Evolutionary conservation across 2,113 vertebrate genomes (phyloP).

Genomic region (Phodopus roborovskii): DNA sequence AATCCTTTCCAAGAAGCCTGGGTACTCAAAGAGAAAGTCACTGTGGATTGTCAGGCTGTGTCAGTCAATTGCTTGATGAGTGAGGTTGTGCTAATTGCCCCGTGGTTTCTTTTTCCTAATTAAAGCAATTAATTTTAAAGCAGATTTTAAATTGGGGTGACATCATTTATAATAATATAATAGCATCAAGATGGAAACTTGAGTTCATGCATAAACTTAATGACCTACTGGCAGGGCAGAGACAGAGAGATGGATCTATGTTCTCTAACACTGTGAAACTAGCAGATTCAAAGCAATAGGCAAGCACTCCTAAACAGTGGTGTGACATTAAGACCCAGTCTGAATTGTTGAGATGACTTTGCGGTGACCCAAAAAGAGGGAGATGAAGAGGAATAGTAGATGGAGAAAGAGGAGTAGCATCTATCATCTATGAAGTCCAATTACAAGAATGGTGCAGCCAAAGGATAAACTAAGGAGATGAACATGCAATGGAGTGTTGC

Average conservation of each 20-base stretch:
- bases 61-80: background rate
- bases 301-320: constrained; percentile 57
- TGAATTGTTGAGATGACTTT: background rate
- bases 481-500: background rate
- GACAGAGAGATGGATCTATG: constrained; percentile 9
- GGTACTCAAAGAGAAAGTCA: background rate
- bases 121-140: constrained; percentile 75
- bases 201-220: constrained; percentile 37
- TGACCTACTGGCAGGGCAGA: constrained; percentile 29
- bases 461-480: background rate
- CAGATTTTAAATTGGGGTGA: constrained; percentile 56
- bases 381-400: background rate
- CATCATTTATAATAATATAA: constrained; percentile 26
- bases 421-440: background rate
- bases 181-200: constrained; percentile 5
- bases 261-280: background rate
- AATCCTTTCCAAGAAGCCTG: background rate
- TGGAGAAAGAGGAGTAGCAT: background rate
- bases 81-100: background rate
- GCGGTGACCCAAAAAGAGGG: background rate
- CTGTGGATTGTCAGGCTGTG: background rate
- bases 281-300: background rate
- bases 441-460: background rate
- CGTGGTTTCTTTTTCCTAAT: constrained; percentile 66
- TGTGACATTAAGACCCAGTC: background rate